Percentiles rank a stretch among this genome's conserved stretches.
phyloP scores from a whole-genome alignment of 2,888 invertebrate species.

The Pyrgus malvae region DNA sequence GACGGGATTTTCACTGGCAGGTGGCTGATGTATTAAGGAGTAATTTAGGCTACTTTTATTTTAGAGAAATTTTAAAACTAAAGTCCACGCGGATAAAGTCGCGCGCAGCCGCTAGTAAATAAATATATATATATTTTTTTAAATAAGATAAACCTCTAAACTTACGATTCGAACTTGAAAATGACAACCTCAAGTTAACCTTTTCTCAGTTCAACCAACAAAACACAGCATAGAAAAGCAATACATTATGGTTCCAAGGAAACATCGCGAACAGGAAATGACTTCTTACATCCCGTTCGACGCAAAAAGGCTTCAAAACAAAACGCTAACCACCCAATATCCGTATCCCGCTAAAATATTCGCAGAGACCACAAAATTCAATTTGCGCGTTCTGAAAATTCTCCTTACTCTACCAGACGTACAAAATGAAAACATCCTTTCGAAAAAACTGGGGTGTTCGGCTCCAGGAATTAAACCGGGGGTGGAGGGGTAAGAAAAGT shows the following conservation, averaged over 20 bases:
- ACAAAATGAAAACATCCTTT: conserved; percentile 74
- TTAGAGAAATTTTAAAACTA: no score
- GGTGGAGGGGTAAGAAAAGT: conserved; percentile 46
- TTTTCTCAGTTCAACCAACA: no score
- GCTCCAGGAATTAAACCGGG: conserved; percentile 74
- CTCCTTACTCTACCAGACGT: conserved; percentile 56
- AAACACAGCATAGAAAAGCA: no score
- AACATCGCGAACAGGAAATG: conserved; percentile 12
- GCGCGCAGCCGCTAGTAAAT: no score
- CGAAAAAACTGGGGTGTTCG: conserved; percentile 66
- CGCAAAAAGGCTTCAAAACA: conserved; percentile 1
- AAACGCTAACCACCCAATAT: conserved; percentile 59
- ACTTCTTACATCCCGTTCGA: conserved; percentile 3
- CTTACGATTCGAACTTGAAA: no score
- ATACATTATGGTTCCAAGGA: not conserved
- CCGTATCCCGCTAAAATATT: conserved; percentile 67
- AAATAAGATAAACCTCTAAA: no score
- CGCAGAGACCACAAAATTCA: conserved; percentile 78
- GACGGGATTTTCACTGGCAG: no score
- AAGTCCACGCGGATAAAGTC: no score
- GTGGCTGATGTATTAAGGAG: no score
- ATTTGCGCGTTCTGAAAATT: conserved; percentile 63
- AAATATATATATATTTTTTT: no score
- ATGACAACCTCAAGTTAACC: no score
- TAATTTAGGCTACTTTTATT: no score